phyloP scores from a whole-genome alignment of 2,888 invertebrate genomes.

The Andrena bucephala region DNA sequence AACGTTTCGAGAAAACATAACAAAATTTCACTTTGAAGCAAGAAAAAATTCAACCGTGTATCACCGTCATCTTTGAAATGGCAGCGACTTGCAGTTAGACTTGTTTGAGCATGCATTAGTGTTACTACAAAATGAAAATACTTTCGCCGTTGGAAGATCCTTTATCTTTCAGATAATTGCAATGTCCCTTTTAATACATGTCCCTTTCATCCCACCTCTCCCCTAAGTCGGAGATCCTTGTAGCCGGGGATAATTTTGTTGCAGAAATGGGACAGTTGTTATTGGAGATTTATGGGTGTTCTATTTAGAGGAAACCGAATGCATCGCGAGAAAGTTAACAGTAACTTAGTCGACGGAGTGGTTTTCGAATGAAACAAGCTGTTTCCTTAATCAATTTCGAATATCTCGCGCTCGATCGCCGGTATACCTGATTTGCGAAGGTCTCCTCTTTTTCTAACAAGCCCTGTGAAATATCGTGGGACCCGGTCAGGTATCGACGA shows the following conservation, averaged over 20 bases:
- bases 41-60: too few relatives aligned
- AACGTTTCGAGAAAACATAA: too few relatives aligned
- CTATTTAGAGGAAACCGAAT: not conserved
- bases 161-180: too few relatives aligned
- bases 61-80: too few relatives aligned
- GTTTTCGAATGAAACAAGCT: conserved; percentile 5
- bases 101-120: too few relatives aligned
- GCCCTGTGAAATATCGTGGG: conserved; percentile 58
- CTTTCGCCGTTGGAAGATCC: too few relatives aligned
- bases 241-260: not conserved
- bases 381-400: conserved; percentile 27
- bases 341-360: not conserved
- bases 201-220: too few relatives aligned
- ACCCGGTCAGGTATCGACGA: conserved; percentile 58
- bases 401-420: conserved; percentile 8
- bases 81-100: too few relatives aligned
- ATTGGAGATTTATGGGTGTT: conserved; percentile 7
- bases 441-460: conserved; percentile 12
- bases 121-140: too few relatives aligned
- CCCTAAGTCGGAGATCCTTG: too few relatives aligned
- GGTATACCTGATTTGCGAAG: conserved; percentile 32
- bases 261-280: conserved; percentile 12
- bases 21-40: too few relatives aligned
- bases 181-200: too few relatives aligned
- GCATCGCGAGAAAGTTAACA: not conserved